These are phyloP conservation scores for Lepetodrilus schrolli DNA, from an alignment of 2,888 invertebrate species.

Conservation along the genomic window DNA sequence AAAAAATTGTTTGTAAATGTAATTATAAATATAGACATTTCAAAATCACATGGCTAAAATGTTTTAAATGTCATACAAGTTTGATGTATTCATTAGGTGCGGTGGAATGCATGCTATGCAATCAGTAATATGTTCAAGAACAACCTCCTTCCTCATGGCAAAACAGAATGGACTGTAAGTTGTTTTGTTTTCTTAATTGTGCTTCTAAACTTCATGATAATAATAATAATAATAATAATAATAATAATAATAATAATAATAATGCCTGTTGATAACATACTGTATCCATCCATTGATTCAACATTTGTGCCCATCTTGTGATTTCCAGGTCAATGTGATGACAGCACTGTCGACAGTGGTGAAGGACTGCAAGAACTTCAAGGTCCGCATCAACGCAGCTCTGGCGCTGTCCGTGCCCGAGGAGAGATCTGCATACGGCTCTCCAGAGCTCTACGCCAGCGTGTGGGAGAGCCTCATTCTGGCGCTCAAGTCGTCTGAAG, in stretches of 20 bases:
- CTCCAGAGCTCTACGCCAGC: slow-evolving; percentile 77
- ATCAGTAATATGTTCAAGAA: slow-evolving; percentile 85
- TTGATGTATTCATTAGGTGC: slow-evolving; percentile 76
- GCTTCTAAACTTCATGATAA: too few relatives aligned
- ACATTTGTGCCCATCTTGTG: background rate
- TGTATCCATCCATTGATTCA: too few relatives aligned
- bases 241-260: too few relatives aligned
- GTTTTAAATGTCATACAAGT: background rate
- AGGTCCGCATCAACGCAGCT: slow-evolving; percentile 91
- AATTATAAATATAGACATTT: background rate
- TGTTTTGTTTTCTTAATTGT: too few relatives aligned
- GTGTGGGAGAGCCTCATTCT: slow-evolving; percentile 84
- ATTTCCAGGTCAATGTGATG: slow-evolving; percentile 80
- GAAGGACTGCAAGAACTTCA: slow-evolving; percentile 86
- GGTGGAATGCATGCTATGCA: slow-evolving; percentile 95
- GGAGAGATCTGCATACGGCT: slow-evolving; percentile 82
- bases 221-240: too few relatives aligned
- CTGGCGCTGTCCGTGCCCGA: slow-evolving; percentile 81
- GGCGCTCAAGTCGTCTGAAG: slow-evolving; percentile 86
- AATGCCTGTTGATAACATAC: too few relatives aligned
- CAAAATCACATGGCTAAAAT: background rate
- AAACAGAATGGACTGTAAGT: slow-evolving; percentile 79
- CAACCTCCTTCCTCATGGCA: slow-evolving; percentile 73
- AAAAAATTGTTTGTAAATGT: background rate
- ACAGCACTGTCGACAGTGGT: slow-evolving; percentile 81